These are phyloP conservation scores for Limnephilus auricula DNA, from an alignment of 2,888 invertebrate genomes.

Conservation along the genomic window DNA sequence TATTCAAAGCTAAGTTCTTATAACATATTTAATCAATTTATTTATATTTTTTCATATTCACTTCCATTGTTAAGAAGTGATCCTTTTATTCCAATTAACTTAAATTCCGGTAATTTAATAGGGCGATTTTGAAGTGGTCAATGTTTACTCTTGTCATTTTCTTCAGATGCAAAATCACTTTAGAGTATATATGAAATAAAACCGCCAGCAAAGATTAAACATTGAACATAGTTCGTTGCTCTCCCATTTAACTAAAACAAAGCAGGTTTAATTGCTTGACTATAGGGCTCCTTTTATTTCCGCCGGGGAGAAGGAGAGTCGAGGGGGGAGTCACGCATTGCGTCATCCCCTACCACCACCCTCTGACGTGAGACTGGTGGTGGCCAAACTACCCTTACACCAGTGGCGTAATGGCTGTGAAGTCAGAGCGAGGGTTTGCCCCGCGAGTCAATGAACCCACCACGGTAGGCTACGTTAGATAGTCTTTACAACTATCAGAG, in stretches of 20 bases:
- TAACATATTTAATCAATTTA: no score
- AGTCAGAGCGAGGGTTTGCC: slow-evolving; percentile 8
- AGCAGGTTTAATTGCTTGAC: not conserved
- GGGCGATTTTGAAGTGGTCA: not conserved
- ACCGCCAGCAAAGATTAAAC: not conserved
- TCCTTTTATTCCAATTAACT: no score
- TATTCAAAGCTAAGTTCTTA: no score
- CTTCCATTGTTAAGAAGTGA: no score
- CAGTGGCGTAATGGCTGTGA: not conserved
- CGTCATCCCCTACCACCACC: not conserved
- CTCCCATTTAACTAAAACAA: slow-evolving; percentile 10
- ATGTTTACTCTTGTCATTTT: no score
- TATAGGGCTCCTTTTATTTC: not conserved
- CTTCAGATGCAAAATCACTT: no score
- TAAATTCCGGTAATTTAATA: not conserved
- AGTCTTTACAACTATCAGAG: not conserved
- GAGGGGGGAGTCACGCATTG: not conserved
- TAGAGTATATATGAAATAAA: not conserved
- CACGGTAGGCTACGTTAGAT: not conserved
- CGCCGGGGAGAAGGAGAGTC: not conserved
- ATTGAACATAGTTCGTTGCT: not conserved
- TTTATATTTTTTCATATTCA: no score
- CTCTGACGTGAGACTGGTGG: not conserved
- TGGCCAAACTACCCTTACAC: not conserved
- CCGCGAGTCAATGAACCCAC: not conserved